Conservation (phyloP, 2,888 invertebrate genomes). For the Lypha dubia region DNA sequence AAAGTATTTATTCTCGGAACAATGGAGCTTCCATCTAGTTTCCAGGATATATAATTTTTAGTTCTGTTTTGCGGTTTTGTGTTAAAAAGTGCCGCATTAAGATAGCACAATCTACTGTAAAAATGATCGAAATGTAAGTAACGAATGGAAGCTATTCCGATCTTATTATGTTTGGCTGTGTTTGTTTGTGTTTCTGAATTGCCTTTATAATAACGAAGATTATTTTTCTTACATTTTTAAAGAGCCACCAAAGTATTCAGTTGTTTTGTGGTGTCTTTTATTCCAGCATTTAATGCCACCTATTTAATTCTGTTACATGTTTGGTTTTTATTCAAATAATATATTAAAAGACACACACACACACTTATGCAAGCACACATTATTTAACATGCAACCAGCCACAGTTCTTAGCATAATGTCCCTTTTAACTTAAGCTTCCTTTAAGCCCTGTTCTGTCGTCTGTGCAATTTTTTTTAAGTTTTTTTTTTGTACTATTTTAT, state of each 20-base stretch:
- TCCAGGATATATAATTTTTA: too few species aligned
- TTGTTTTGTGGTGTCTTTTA: slow-evolving; percentile 50
- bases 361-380: neutral
- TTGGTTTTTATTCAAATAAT: slow-evolving; percentile 35
- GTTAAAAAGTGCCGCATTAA: too few species aligned
- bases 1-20: too few species aligned
- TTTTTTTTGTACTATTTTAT: neutral
- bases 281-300: slow-evolving; percentile 64
- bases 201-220: neutral
- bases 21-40: too few species aligned
- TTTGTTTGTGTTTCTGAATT: too few species aligned
- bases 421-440: slow-evolving; percentile 63
- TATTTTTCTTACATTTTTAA: neutral
- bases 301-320: slow-evolving; percentile 69
- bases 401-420: slow-evolving; percentile 40
- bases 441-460: slow-evolving; percentile 52
- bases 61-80: too few species aligned
- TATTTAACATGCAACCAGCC: neutral
- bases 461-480: neutral
- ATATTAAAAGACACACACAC: neutral
- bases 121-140: too few species aligned
- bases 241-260: neutral
- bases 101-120: too few species aligned
- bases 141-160: too few species aligned
- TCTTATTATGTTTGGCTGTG: too few species aligned